These are phyloP conservation scores for Pseudomyrmex sp. DNA, from an alignment of 1,140 invertebrate species.

Conservation along the genomic window DNA sequence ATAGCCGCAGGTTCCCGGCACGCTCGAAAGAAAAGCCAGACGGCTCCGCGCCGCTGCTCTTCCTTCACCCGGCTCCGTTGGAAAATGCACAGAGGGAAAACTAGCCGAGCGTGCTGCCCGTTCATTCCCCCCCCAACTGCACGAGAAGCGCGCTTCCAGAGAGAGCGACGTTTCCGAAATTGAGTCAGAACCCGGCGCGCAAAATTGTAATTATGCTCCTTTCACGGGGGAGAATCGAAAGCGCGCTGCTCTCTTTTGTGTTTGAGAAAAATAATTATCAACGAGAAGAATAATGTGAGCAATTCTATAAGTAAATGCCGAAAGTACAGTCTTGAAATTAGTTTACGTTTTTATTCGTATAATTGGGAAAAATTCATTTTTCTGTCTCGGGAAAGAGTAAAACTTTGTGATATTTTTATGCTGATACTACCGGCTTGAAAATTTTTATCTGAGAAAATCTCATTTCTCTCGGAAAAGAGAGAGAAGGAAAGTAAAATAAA, in stretches of 20 bases:
- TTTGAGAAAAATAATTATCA: not conserved
- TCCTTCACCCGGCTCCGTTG: slow-evolving; percentile 35
- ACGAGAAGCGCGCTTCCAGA: slow-evolving; percentile 22
- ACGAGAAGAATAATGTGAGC: not conserved
- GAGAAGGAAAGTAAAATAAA: no score
- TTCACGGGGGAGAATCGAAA: not conserved
- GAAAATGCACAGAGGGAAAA: slow-evolving; percentile 55
- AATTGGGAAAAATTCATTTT: not conserved
- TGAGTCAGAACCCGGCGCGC: slow-evolving; percentile 25
- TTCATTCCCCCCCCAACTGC: slow-evolving; percentile 17
- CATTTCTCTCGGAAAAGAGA: no score
- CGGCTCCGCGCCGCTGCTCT: slow-evolving; percentile 16
- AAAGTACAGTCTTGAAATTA: not conserved
- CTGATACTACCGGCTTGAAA: not conserved
- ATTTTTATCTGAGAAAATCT: no score
- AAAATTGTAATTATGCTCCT: slow-evolving; percentile 45
- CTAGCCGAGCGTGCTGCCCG: slow-evolving; percentile 35
- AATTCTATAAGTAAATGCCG: not conserved
- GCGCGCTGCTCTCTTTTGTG: not conserved
- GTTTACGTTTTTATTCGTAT: not conserved
- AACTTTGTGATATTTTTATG: not conserved
- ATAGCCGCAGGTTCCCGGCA: slow-evolving; percentile 62
- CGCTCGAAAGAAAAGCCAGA: slow-evolving; percentile 68
- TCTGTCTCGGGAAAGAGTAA: not conserved
- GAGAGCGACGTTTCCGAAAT: slow-evolving; percentile 28